These are phyloP conservation scores for Leptoclinus maculatus DNA, from an alignment of 2,797 vertebrate species.

Conservation along the genomic window DNA sequence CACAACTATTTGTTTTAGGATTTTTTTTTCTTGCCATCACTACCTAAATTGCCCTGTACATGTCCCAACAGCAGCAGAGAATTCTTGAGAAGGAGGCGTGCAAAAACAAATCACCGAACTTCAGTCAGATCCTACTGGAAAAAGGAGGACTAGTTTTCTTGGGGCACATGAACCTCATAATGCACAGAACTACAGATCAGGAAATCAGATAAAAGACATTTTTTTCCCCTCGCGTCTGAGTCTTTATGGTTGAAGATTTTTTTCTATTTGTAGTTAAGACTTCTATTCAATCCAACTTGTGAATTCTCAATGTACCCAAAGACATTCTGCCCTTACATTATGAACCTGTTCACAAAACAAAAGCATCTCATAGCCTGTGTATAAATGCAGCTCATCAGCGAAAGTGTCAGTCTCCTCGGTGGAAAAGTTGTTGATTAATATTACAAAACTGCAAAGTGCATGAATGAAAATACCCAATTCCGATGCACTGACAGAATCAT, in stretches of 20 bases:
- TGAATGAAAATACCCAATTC: neutral
- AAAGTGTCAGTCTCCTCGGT: neutral
- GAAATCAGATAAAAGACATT: neutral
- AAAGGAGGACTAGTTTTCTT: neutral
- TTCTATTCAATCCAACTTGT: neutral
- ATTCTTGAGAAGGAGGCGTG: constrained; percentile 24
- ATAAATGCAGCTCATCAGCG: neutral
- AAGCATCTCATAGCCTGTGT: neutral
- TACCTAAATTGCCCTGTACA: constrained; percentile 22
- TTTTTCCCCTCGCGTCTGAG: neutral
- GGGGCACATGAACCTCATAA: neutral
- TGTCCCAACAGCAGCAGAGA: constrained; percentile 52
- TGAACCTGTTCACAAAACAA: neutral
- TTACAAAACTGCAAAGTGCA: neutral
- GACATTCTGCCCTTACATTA: neutral
- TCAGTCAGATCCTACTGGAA: neutral
- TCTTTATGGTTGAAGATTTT: neutral
- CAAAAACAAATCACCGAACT: constrained; percentile 14
- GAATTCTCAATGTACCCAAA: neutral
- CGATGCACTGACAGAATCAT: neutral
- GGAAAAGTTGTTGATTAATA: neutral
- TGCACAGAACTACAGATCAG: neutral
- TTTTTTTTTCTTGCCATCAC: constrained; percentile 18
- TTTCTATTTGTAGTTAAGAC: no score
- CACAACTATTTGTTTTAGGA: constrained; percentile 48